Conservation (phyloP, 2,888 invertebrate species). For the Noctuana brunneofusca region DNA sequence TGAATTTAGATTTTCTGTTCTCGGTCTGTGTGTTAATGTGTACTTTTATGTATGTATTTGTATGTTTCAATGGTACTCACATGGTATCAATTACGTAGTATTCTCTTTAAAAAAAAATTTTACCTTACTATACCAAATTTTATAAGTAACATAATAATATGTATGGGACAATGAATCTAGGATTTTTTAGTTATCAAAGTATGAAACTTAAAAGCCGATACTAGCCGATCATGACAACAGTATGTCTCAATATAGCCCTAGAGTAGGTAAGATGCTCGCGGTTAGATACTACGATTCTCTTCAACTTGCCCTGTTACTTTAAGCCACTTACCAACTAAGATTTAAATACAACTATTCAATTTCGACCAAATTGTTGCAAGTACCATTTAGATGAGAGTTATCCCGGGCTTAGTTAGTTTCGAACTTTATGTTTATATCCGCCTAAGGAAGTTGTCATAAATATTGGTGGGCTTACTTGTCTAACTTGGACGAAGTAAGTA, state of each 20-base stretch:
- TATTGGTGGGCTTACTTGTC: constrained; percentile 65
- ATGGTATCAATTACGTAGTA: too few relatives aligned
- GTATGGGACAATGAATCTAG: too few relatives aligned
- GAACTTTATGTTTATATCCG: constrained; percentile 72
- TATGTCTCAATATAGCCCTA: neutral
- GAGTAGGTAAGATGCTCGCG: neutral
- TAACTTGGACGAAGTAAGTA: constrained; percentile 66
- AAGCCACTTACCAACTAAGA: constrained; percentile 44
- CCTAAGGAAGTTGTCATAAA: constrained; percentile 70
- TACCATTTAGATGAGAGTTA: constrained; percentile 63
- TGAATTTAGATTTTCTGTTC: too few relatives aligned
- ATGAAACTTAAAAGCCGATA: neutral
- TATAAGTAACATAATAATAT: too few relatives aligned
- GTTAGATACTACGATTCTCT: neutral
- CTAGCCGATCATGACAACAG: neutral
- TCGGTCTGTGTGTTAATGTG: too few relatives aligned
- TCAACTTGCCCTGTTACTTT: constrained; percentile 21
- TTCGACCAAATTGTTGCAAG: constrained; percentile 65
- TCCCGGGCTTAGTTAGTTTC: constrained; percentile 68
- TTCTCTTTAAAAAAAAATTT: too few relatives aligned
- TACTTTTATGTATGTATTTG: too few relatives aligned
- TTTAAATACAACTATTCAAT: constrained; percentile 56
- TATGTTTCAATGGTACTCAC: too few relatives aligned
- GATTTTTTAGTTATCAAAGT: too few relatives aligned
- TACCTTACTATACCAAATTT: too few relatives aligned